Base-by-base conservation (phyloP, 1,140 invertebrate species). In the Lordiphosa collinella region DNA sequence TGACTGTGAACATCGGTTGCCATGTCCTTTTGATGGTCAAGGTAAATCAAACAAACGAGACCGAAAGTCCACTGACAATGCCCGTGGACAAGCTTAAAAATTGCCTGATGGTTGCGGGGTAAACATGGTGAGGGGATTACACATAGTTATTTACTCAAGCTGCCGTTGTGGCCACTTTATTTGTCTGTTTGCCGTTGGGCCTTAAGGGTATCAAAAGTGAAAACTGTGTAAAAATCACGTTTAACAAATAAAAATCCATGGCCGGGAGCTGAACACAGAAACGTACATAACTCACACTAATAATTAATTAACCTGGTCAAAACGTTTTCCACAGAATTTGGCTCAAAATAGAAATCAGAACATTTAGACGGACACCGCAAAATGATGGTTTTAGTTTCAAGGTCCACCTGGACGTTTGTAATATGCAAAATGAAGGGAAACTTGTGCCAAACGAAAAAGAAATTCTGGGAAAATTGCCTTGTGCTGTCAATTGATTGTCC, bases 201-300 rank as follows among this genome's bases (percentile, higher is more conserved):
- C 18, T 40, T 9, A 13, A 35, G 31, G 13, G 22, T 29, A 31
- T 29, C 38, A 10, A 18, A 43, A 35, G 47, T 38, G 29, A 43
- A 68, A 67, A 68, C 47, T 48, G 55, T 51, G 65, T 67, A 58
- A 53, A 59, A 68, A 68, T 68, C 64, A 67, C 64, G 64, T 68
- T 53, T 43, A 59, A 47, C 54, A 31, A 63, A 67, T 67, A 68
- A 67, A 67, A 22, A n/a, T 44, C 38, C 57, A 43, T 14, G 11
- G 37, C 13, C 50, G 36, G 57, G 37, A 37, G 37, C 57, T 51
- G 18, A 31, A 13, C 46, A 18, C 11, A 31, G 35, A 51, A 62
- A 32, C 43, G 31, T 34, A 3, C 8, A 32, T 34, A 7, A 11
- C n/a, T 8, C 40, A 7, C 35, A 11, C 31, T 44, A 50, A 63